A percentile compares a stretch with the other conserved stretches of the same genome.
These are phyloP conservation scores for Charaxes varanes DNA, from an alignment of 1,140 invertebrate genomes.

Conservation along the genomic window DNA sequence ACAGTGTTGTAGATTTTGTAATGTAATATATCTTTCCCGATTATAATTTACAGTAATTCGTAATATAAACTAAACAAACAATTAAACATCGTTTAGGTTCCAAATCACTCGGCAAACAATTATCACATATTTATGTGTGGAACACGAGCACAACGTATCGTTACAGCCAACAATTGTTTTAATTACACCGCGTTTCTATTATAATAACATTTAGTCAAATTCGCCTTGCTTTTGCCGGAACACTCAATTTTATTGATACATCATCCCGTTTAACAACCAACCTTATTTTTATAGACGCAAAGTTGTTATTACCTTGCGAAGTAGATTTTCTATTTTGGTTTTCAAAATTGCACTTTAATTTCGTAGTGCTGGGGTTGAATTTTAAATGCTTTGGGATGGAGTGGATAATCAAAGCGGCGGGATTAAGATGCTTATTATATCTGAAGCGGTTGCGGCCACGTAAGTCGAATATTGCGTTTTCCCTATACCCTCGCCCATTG, in stretches of 20 bases:
- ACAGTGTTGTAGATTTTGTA: not conserved
- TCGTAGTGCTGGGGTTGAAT: not conserved
- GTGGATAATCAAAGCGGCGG: slow-evolving; percentile 14
- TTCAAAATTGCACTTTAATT: not conserved
- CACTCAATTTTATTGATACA: slow-evolving; percentile 5
- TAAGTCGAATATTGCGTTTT: slow-evolving; percentile 14
- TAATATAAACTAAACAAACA: slow-evolving; percentile 8
- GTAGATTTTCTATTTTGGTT: not conserved
- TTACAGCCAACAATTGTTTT: slow-evolving; percentile 17
- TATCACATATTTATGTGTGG: slow-evolving; percentile 11
- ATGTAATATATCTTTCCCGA: not conserved
- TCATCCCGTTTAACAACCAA: not conserved
- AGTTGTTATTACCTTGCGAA: not conserved
- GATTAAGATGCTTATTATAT: slow-evolving; percentile 17
- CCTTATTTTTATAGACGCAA: not conserved
- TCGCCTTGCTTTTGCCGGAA: slow-evolving; percentile 8
- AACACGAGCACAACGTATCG: slow-evolving; percentile 9
- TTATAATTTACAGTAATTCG: slow-evolving; percentile 1
- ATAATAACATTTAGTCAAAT: slow-evolving; percentile 18
- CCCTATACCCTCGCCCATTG: slow-evolving; percentile 3
- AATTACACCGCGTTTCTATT: slow-evolving; percentile 15
- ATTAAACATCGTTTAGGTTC: slow-evolving; percentile 9
- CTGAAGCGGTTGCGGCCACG: slow-evolving; percentile 9
- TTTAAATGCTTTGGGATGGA: not conserved
- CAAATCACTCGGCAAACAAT: slow-evolving; percentile 8